Conservation (phyloP, 2,888 invertebrate genomes). For the Pristionchus entomophagus region DNA sequence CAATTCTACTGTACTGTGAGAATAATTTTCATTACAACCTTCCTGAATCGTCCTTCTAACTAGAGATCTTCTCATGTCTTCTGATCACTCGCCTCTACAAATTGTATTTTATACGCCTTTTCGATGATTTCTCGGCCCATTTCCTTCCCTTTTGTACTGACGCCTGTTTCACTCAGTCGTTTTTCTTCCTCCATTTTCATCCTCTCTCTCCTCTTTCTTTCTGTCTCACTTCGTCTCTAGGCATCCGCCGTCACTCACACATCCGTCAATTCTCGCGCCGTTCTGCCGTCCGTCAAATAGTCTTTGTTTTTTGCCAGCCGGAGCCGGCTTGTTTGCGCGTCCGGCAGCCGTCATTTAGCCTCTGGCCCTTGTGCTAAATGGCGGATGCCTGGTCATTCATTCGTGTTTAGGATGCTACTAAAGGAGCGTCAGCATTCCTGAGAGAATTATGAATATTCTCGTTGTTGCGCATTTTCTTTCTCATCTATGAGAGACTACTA, state of each 20-base stretch:
- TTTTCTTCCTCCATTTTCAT: not conserved
- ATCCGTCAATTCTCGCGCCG: not conserved
- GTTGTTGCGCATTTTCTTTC: no score
- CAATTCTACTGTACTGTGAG: no score
- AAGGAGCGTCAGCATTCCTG: not conserved
- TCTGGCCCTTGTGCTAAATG: not conserved
- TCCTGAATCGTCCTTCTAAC: no score
- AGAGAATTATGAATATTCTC: no score
- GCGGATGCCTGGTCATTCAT: not conserved
- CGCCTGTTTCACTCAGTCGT: no score
- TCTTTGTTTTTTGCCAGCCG: not conserved
- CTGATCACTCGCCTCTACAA: no score
- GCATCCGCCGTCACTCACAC: constrained; percentile 3
- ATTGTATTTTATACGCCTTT: no score
- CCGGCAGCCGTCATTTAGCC: not conserved
- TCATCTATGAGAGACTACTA: no score
- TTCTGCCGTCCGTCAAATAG: constrained; percentile 25
- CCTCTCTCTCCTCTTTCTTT: not conserved
- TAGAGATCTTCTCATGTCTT: no score
- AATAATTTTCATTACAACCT: no score
- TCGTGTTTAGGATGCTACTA: not conserved
- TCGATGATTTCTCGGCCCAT: no score
- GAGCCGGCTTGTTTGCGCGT: not conserved
- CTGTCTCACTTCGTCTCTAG: not conserved
- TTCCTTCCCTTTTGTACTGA: no score